A percentile compares a stretch with the other conserved stretches of the same genome.
These are phyloP conservation scores for Phyllopteryx taeniolatus DNA, from an alignment of 2,113 vertebrate genomes.

Conservation along the genomic window DNA sequence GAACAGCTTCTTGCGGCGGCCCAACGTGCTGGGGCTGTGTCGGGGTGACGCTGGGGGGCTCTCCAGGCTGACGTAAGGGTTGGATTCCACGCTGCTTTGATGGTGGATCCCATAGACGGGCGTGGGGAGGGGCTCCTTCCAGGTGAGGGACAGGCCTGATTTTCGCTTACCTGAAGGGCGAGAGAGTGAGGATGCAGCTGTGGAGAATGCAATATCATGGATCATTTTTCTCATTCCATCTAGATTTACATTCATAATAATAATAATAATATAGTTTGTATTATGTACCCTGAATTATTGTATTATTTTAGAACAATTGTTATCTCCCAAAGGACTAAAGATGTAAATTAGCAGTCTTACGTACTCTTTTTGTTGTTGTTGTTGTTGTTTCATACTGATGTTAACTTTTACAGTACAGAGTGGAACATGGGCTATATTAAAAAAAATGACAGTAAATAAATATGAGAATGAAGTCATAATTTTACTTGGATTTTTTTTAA, in stretches of 20 bases:
- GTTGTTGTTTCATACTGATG: background rate
- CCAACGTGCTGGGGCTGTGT: conserved; percentile 74
- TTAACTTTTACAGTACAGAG: too few species aligned
- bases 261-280: too few species aligned
- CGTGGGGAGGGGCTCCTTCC: conserved; percentile 80
- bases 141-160: conserved; percentile 73
- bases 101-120: conserved; percentile 81
- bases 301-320: background rate
- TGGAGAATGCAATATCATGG: background rate
- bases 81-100: conserved; percentile 87
- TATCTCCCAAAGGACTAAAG: background rate
- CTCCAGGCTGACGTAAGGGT: conserved; percentile 94
- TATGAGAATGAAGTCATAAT: too few species aligned
- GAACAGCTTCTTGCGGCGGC: conserved; percentile 85
- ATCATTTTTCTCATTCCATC: background rate
- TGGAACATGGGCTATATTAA: too few species aligned
- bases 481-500: too few species aligned
- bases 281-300: background rate
- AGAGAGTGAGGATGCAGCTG: background rate
- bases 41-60: conserved; percentile 85
- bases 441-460: too few species aligned
- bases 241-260: background rate
- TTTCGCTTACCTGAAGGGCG: conserved; percentile 76
- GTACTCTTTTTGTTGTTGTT: too few species aligned
- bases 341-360: background rate